Base-by-base conservation (phyloP, 2,113 vertebrate species). In the Syngnathus scovelli region DNA sequence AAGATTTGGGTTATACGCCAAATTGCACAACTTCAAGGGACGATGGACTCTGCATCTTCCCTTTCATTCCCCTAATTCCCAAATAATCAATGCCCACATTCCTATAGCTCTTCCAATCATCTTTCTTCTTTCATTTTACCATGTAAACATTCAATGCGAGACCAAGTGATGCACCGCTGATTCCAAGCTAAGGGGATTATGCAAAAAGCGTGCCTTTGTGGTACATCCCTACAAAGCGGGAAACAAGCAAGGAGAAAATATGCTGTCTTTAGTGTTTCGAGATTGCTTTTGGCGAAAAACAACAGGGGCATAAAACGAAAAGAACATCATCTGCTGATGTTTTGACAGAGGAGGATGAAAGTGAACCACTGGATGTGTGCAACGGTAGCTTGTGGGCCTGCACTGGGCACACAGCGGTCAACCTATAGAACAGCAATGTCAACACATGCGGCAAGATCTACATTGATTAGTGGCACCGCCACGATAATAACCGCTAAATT, bases 401-500 rank as follows among this genome's bases (percentile, higher is more conserved):
- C 44, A 15, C n/a, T 61, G 67, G 71, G 78, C 72, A 69, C 64
- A 33, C 52, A 9, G 43, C 6, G 0, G 49, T 52, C 27, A 58
- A 58, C 55, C 43, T 55, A 66, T 18, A 36, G 67, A 77, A 66
- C 54, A 68, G 79, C 68, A 49, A 13, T 23, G 78, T 78, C 70
- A 71, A 67, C 66, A 37, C 69, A 37, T 72, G 74, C 64, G 72
- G 62, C 80, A 69, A 77, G 62, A 69, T 72, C 66, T 65, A 13
- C 74, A 85, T 79, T 84, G 83, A 90, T 85, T 85, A 80, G 71
- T 71, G 66, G 81, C 72, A 71, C 67, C 52, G 51, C 69, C 70
- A 65, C 13, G 59, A 65, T 81, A 81, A 83, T 83, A 85, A 81
- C 67, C 66, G 61, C 54, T 73, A 79, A 80, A 89, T 83, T 66